These are phyloP conservation scores for Anadara kagoshimensis DNA, from an alignment of 1,140 invertebrate species.

Conservation along the genomic window DNA sequence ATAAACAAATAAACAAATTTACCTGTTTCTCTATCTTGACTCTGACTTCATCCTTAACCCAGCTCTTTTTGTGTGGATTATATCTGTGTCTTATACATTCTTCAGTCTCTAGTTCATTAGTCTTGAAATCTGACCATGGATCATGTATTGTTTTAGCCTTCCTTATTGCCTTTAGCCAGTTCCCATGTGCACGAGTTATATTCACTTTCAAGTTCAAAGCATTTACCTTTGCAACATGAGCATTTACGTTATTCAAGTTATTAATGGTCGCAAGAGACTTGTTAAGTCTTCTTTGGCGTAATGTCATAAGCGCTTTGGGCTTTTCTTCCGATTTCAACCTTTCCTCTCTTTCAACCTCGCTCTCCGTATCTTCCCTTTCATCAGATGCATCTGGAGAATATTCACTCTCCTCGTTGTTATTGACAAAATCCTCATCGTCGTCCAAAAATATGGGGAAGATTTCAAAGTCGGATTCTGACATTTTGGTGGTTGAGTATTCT, in stretches of 20 bases:
- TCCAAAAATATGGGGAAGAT: slow-evolving; percentile 57
- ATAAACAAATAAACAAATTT: slow-evolving; percentile 12
- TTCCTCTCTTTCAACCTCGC: slow-evolving; percentile 35
- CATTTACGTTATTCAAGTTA: slow-evolving; percentile 6
- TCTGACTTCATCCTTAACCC: slow-evolving; percentile 64
- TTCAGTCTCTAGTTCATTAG: slow-evolving; percentile 60
- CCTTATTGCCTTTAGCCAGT: slow-evolving; percentile 54
- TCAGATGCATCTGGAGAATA: slow-evolving; percentile 16
- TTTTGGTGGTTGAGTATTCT: too few species aligned
- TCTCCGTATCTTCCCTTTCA: slow-evolving; percentile 16
- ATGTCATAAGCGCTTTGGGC: slow-evolving; percentile 55
- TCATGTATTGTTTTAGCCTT: slow-evolving; percentile 56
- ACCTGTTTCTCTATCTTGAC: slow-evolving; percentile 69
- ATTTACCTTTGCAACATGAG: neutral
- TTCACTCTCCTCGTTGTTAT: slow-evolving; percentile 17
- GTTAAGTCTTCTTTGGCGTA: slow-evolving; percentile 56
- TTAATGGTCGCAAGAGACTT: slow-evolving; percentile 37
- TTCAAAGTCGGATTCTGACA: too few species aligned
- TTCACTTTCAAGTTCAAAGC: slow-evolving; percentile 36
- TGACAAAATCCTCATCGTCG: slow-evolving; percentile 26
- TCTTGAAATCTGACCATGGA: slow-evolving; percentile 66
- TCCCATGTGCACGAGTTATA: slow-evolving; percentile 41
- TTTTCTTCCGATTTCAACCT: slow-evolving; percentile 28
- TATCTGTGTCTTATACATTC: slow-evolving; percentile 64
- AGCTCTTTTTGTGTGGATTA: slow-evolving; percentile 64